Percentiles rank a stretch among this genome's conserved stretches.
Evolutionary conservation across 1,140 invertebrate species (phyloP).

Genomic region (Oscheius sp.): DNA sequence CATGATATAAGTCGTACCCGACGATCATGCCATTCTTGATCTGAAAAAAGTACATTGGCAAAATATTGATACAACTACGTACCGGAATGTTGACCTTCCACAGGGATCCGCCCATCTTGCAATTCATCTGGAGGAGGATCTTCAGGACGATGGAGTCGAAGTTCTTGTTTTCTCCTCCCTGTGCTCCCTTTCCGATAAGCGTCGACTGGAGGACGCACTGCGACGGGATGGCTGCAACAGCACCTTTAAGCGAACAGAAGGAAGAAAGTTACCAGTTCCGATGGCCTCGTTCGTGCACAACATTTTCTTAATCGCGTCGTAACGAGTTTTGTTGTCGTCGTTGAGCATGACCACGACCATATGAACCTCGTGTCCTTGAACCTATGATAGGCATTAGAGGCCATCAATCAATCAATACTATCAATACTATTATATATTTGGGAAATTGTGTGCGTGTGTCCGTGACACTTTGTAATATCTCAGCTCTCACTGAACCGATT

Average conservation of each 20-base stretch:
- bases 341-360: conserved; percentile 33
- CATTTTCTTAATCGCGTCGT: conserved; percentile 33
- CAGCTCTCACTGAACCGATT: no score
- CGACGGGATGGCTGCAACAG: conserved; percentile 18
- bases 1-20: conserved; percentile 36
- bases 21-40: conserved; percentile 20
- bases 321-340: conserved; percentile 38
- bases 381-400: no score
- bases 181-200: conserved; percentile 1
- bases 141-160: conserved; percentile 34
- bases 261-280: background rate
- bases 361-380: conserved; percentile 5
- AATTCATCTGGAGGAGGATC: conserved; percentile 35
- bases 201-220: conserved; percentile 23
- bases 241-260: background rate
- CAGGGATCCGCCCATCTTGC: conserved; percentile 35
- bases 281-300: conserved; percentile 6
- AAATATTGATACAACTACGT: background rate
- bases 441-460: no score
- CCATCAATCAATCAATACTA: no score
- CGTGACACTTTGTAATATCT: no score
- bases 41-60: background rate
- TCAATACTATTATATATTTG: no score
- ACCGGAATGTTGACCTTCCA: conserved; percentile 32
- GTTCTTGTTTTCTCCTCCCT: conserved; percentile 36